Evolutionary conservation across 2,113 vertebrate species (phyloP).

Genomic region (Corvus moneduloides): DNA sequence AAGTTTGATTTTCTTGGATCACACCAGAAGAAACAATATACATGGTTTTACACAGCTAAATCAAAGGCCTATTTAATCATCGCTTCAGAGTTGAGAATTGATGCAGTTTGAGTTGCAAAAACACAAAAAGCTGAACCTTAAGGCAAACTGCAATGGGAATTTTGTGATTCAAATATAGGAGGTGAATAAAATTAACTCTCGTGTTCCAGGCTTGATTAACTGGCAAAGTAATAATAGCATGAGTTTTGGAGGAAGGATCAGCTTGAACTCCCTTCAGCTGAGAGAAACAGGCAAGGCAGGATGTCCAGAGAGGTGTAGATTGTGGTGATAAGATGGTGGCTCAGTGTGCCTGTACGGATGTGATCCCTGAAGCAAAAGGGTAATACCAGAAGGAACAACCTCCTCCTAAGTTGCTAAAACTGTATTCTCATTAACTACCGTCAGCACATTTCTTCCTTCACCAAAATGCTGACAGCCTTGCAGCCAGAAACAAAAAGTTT

Average conservation of each 20-base stretch:
- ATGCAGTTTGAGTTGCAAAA: not conserved
- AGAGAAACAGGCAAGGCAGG: not conserved
- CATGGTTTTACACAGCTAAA: not conserved
- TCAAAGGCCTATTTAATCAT: not conserved
- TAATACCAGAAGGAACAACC: not conserved
- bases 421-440: not conserved
- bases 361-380: not conserved
- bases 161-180: not conserved
- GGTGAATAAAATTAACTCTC: not conserved
- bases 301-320: fast-evolving
- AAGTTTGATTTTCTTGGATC: not conserved
- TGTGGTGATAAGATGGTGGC: not conserved
- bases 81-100: not conserved
- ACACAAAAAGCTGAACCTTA: not conserved
- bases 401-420: not conserved
- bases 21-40: not conserved
- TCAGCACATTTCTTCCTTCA: not conserved
- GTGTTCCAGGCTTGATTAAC: not conserved
- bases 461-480: not conserved
- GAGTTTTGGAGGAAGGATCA: not conserved
- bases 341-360: fast-evolving
- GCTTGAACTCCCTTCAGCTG: not conserved
- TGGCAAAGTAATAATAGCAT: not conserved
- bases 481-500: not conserved
- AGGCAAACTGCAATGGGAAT: not conserved